These are phyloP conservation scores for Falcaria lacertinaria DNA, from an alignment of 2,888 invertebrate species.

Conservation along the genomic window DNA sequence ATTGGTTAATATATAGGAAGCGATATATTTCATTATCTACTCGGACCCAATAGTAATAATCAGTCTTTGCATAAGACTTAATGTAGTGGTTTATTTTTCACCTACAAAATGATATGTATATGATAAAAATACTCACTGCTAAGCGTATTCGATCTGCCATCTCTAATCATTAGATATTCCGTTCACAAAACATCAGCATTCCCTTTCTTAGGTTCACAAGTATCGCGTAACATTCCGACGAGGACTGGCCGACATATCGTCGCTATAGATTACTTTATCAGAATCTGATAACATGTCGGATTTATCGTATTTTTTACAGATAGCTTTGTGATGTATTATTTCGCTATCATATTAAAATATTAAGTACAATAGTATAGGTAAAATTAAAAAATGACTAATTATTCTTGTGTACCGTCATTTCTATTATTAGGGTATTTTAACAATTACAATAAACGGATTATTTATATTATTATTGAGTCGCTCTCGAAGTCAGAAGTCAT, in stretches of 20 bases:
- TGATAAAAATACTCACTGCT: slow-evolving; percentile 47
- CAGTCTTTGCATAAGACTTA: no score
- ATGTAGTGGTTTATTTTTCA: no score
- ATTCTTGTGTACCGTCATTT: no score
- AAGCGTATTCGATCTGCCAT: slow-evolving; percentile 59
- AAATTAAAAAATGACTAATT: not conserved
- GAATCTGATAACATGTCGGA: slow-evolving; percentile 40
- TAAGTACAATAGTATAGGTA: not conserved
- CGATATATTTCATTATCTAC: no score
- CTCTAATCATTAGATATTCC: slow-evolving; percentile 47
- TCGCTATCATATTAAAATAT: slow-evolving; percentile 20
- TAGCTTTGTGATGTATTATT: slow-evolving; percentile 28
- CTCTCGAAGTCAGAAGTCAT: no score
- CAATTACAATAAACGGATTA: no score
- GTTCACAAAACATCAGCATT: slow-evolving; percentile 34
- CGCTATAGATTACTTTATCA: slow-evolving; percentile 52
- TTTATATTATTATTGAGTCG: no score
- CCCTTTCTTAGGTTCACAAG: slow-evolving; percentile 33
- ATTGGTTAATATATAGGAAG: no score
- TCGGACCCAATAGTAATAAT: no score
- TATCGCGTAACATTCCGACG: slow-evolving; percentile 29
- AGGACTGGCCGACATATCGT: slow-evolving; percentile 54
- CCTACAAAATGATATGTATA: no score
- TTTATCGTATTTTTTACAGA: slow-evolving; percentile 54
- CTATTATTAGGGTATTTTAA: no score